Percentiles rank a stretch among this genome's conserved stretches.
phyloP scores from a whole-genome alignment of 2,888 invertebrate genomes.

The Eubasilissa splendida region DNA sequence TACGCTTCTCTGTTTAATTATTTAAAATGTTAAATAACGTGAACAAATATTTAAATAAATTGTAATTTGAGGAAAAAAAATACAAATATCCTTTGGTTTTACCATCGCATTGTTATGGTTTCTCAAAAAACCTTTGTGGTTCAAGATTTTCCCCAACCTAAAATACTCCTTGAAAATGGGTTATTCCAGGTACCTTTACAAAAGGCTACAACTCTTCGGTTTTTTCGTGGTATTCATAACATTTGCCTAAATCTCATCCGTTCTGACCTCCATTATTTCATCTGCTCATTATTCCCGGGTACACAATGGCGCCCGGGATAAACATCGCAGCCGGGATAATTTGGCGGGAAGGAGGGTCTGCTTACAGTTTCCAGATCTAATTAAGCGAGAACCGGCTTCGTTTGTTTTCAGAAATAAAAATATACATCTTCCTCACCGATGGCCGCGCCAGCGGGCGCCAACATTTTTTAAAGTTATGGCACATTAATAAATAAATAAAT shows the following conservation, averaged over 20 bases:
- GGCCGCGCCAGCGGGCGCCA: not conserved
- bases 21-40: no score
- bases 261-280: constrained; percentile 32
- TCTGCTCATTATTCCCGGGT: constrained; percentile 26
- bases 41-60: no score
- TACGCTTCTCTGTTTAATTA: no score
- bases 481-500: not conserved
- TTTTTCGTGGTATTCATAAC: constrained; percentile 16
- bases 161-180: no score
- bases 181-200: not conserved
- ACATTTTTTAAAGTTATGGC: not conserved
- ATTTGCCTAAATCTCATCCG: constrained; percentile 8
- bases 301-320: constrained; percentile 33
- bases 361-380: constrained; percentile 41
- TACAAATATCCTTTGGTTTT: no score
- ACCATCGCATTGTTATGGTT: no score
- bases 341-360: constrained; percentile 36
- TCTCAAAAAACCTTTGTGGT: no score
- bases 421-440: constrained; percentile 29
- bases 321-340: constrained; percentile 32
- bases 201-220: not conserved
- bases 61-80: no score
- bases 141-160: no score
- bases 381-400: constrained; percentile 30
- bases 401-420: constrained; percentile 35